Conservation (phyloP, 2,797 vertebrate genomes). For the Sebastes reedi region DNA sequence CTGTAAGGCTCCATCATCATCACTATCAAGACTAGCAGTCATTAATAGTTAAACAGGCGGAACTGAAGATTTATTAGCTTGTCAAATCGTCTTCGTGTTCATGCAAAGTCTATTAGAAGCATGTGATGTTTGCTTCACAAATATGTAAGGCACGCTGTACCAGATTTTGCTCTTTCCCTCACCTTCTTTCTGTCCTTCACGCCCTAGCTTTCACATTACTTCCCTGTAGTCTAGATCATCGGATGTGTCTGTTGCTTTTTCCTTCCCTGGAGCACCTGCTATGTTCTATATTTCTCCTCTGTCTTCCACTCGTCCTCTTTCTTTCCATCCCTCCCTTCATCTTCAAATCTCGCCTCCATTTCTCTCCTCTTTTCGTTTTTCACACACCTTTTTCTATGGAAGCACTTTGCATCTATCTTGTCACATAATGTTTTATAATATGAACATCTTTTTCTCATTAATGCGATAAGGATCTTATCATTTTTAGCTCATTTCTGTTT, state of each 20-base stretch:
- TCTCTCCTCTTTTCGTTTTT: background rate
- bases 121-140: conserved; percentile 35
- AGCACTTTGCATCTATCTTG: background rate
- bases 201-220: conserved; percentile 18
- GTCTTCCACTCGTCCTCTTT: background rate
- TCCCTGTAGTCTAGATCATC: conserved; percentile 32
- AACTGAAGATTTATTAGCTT: conserved; percentile 58
- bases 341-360: background rate
- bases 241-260: conserved; percentile 36
- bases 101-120: conserved; percentile 26
- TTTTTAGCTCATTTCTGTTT: background rate
- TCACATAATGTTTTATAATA: background rate
- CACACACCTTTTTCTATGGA: background rate
- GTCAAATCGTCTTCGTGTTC: conserved; percentile 38
- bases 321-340: background rate
- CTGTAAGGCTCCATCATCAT: conserved; percentile 29
- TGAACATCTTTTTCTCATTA: background rate
- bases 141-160: conserved; percentile 26
- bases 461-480: background rate
- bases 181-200: conserved; percentile 50
- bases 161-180: conserved; percentile 36
- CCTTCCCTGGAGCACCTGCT: conserved; percentile 15
- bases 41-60: conserved; percentile 59
- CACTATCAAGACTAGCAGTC: conserved; percentile 34
- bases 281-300: conserved; percentile 20